phyloP scores from a whole-genome alignment of 2,888 invertebrate genomes.

The Hesperia comma region DNA sequence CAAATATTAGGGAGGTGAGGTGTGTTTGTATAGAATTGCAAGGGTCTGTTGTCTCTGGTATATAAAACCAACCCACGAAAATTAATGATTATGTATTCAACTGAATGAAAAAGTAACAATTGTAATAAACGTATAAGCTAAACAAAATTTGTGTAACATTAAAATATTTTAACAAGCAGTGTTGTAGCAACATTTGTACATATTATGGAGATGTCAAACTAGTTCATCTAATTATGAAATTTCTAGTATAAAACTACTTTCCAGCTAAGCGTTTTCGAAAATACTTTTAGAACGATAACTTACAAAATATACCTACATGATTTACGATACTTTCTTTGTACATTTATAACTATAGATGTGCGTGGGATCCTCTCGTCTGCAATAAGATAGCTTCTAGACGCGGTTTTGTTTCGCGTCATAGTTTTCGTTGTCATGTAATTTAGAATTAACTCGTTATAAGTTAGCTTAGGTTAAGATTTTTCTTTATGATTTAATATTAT shows the following conservation, averaged over 20 bases:
- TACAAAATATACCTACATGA: conserved; percentile 1
- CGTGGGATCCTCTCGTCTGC: conserved; percentile 19
- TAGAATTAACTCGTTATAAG: conserved; percentile 41
- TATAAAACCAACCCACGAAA: no score
- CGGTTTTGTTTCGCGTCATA: conserved; percentile 34
- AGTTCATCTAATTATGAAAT: conserved; percentile 17
- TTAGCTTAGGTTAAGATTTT: conserved; percentile 41
- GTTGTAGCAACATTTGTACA: no score
- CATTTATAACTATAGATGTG: conserved; percentile 20
- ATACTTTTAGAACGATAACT: conserved; percentile 26
- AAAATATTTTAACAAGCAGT: no score
- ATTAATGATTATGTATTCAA: no score
- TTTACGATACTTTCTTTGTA: conserved; percentile 25
- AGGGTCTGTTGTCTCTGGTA: no score
- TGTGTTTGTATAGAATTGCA: no score
- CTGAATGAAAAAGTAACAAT: no score
- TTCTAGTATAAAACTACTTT: conserved; percentile 29
- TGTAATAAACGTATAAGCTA: no score
- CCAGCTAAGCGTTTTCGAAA: conserved; percentile 35
- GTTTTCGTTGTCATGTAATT: conserved; percentile 42
- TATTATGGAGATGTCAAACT: no score
- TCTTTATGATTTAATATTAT: conserved; percentile 40
- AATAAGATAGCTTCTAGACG: conserved; percentile 21
- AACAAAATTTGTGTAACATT: no score
- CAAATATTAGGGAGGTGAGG: no score